Evolutionary conservation across 2,888 invertebrate species (phyloP), one percentile per base, ranked within the genome.

Genomic region (Scaptomyza tumidula): DNA sequence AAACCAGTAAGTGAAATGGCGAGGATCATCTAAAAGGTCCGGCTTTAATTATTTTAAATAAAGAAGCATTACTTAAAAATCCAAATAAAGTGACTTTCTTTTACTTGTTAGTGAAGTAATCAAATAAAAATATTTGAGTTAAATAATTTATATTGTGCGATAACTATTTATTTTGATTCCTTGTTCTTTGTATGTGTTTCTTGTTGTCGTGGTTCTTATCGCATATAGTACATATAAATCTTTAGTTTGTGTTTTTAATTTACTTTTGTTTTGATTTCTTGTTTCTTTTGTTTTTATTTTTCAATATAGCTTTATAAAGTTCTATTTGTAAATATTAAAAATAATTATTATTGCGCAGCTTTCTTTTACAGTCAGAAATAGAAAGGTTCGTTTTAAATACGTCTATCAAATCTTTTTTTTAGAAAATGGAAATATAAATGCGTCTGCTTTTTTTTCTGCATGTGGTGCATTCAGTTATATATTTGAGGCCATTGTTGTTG

Each of bases 341-440:
- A 72, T 60, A 58, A 85, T 50, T 70, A 75, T 78, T 83, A 83
- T 76, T 88, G 84, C 84, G 84, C 87, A 84, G 86, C 81, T 68
- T 74, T 73, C 61, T 46, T 61, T 64, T 19, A 48, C 50, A 41
- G 33, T 71, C 53, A 50, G 77, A 80, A 63, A 56, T 56, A 67
- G 65, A 74, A 72, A 81, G 59, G 60, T 75, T 64, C 24, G 33
- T 59, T 58, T 58, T 58, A 13, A 73, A 75, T 58, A 75, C 46
- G 71, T 63, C 77, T 74, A 74, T 77, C 78, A 73, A 73, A 73
- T 69, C 29, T 64, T 61, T 35, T 57, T 37, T 58, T 75, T 55
- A 66, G 69, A 80, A 74, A 80, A 67, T 88, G 84, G 78, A 80
- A 88, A 88, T 88, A 86, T 86, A 86, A 88, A 89, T 89, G 85